Conservation (phyloP, 2,113 vertebrate species). For the Prietella phreatophila region DNA sequence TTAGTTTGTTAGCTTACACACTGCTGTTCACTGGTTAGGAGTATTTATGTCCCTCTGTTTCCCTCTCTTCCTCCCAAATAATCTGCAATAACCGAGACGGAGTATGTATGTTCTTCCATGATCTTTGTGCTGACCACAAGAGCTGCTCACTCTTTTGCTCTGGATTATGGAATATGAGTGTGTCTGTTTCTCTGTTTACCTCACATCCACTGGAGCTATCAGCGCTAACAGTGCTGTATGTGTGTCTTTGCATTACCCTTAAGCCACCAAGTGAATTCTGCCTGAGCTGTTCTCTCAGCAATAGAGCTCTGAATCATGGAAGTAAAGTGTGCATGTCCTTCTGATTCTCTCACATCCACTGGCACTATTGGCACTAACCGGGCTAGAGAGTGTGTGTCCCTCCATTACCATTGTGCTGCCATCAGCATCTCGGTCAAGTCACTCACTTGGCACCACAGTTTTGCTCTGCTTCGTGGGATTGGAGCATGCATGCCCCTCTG, state of each 20-base stretch:
- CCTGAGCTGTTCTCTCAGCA: background rate
- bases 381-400: background rate
- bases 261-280: background rate
- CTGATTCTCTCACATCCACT: background rate
- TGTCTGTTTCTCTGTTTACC: background rate
- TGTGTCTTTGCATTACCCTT: background rate
- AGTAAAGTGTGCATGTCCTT: background rate
- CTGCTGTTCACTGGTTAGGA: background rate
- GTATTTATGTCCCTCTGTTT: background rate
- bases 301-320: background rate
- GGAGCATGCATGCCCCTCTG: background rate
- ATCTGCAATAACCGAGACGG: background rate
- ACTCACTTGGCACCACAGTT: background rate
- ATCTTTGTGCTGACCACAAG: background rate
- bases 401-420: background rate
- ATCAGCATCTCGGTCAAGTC: background rate
- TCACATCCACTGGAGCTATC: background rate
- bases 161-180: background rate
- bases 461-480: background rate
- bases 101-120: background rate
- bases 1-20: slow-evolving; percentile 2
- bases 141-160: background rate
- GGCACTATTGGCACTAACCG: background rate
- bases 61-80: background rate
- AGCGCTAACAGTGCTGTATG: background rate